Evolutionary conservation across 2,888 invertebrate genomes (phyloP).

Genomic region (Euspilapteryx auroguttella): DNA sequence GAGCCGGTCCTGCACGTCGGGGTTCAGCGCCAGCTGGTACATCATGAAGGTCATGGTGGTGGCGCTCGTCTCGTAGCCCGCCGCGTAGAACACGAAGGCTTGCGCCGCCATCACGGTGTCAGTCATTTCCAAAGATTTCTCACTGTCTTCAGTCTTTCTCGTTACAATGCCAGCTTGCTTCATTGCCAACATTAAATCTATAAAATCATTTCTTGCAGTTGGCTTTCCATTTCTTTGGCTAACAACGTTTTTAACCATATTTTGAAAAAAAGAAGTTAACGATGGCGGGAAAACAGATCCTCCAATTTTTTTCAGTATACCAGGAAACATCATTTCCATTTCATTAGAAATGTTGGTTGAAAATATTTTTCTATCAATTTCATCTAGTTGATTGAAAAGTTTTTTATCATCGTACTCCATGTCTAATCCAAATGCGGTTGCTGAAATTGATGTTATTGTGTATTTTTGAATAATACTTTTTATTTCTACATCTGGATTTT

Average conservation of each 20-base stretch:
- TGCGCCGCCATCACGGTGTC: constrained; percentile 9
- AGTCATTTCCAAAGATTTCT: constrained; percentile 5
- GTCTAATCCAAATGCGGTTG: constrained; percentile 8
- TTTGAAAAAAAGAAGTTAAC: constrained; percentile 6
- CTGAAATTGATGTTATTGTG: constrained; percentile 6
- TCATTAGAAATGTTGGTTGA: constrained; percentile 2
- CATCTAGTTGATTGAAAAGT: too few species aligned
- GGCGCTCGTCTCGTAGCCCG: too few species aligned
- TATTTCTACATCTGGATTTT: neutral
- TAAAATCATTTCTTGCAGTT: constrained; percentile 6
- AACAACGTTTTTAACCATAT: constrained; percentile 6
- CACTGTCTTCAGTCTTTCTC: constrained; percentile 1
- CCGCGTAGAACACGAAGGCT: constrained; percentile 11
- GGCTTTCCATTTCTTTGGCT: constrained; percentile 5
- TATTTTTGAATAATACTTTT: constrained; percentile 2
- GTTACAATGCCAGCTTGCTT: constrained; percentile 4
- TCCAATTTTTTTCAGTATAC: constrained; percentile 6
- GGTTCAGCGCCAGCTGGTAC: constrained; percentile 12
- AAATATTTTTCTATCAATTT: constrained; percentile 5
- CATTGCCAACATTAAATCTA: constrained; percentile 7
- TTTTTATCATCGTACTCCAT: constrained; percentile 5
- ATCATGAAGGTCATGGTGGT: constrained; percentile 14
- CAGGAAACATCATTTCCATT: constrained; percentile 5
- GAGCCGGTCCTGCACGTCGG: constrained; percentile 7
- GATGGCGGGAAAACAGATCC: constrained; percentile 5